A percentile compares a stretch with the other conserved stretches of the same genome.
Evolutionary conservation across 2,797 vertebrate genomes (phyloP).

Genomic region (Mormyrops attenuatus): DNA sequence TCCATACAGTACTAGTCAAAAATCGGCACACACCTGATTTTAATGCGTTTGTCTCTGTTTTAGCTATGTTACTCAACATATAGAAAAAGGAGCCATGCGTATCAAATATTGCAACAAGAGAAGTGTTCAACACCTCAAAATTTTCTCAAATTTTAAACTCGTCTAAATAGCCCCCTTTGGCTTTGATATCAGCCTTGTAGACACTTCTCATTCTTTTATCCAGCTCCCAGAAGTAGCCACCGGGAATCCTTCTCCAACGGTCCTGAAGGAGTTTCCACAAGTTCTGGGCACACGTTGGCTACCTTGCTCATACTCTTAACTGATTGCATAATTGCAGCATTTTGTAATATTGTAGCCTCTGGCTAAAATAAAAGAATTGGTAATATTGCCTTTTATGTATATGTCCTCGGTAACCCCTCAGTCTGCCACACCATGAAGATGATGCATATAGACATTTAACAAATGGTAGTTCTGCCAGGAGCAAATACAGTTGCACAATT

Average conservation of each 20-base stretch:
- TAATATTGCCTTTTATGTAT: constrained; percentile 13
- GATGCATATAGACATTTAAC: constrained; percentile 19
- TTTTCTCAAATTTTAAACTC: neutral
- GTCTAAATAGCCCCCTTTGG: neutral
- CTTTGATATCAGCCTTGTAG: neutral
- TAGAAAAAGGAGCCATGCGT: neutral
- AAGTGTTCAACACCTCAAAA: neutral
- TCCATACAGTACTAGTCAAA: neutral
- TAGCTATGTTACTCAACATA: neutral
- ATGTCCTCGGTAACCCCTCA: neutral
- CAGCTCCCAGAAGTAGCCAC: neutral
- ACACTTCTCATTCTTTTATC: neutral
- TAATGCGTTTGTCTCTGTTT: neutral
- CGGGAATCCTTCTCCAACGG: neutral
- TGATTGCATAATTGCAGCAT: neutral
- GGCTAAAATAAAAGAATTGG: neutral
- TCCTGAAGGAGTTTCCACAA: neutral
- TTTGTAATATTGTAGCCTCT: neutral
- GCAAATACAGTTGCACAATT: constrained; percentile 44
- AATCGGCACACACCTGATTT: neutral
- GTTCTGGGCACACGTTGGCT: neutral
- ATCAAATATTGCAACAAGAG: neutral
- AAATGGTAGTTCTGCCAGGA: constrained; percentile 45
- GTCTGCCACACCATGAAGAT: neutral
- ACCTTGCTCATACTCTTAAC: neutral